These are phyloP conservation scores for Carterocephalus palaemon DNA, from an alignment of 2,888 invertebrate genomes.

Conservation along the genomic window DNA sequence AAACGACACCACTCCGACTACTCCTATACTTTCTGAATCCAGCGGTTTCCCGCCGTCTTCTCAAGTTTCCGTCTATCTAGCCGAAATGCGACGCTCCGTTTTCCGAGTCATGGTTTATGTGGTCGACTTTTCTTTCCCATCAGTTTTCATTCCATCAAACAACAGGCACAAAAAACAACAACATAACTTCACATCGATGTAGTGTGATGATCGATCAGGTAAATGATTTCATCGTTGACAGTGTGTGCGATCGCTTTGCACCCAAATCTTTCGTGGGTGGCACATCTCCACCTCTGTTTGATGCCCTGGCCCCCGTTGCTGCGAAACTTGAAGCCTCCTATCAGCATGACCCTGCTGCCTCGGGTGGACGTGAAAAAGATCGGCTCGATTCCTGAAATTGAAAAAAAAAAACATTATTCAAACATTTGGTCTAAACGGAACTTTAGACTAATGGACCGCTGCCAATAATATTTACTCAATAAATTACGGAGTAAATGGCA, in stretches of 20 bases:
- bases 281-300: conserved; percentile 49
- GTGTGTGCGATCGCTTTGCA: conserved; percentile 50
- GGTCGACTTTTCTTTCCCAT: too few relatives aligned
- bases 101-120: too few relatives aligned
- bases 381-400: conserved; percentile 29
- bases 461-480: too few relatives aligned
- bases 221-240: conserved; percentile 38
- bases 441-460: too few relatives aligned
- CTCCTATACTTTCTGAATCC: too few relatives aligned
- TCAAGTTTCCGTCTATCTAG: too few relatives aligned
- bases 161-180: not conserved
- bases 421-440: conserved; percentile 6
- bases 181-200: not conserved
- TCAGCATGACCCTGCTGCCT: conserved; percentile 37
- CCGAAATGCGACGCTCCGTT: too few relatives aligned
- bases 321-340: conserved; percentile 43
- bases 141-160: too few relatives aligned
- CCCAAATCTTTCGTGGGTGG: conserved; percentile 41
- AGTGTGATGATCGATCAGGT: conserved; percentile 40
- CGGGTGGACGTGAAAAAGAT: conserved; percentile 36
- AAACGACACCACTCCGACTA: too few relatives aligned
- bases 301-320: conserved; percentile 35
- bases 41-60: too few relatives aligned
- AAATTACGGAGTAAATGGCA: too few relatives aligned
- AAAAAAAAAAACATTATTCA: conserved; percentile 2